phyloP scores from a whole-genome alignment of 1,140 invertebrate genomes.

The Drosophila arizonae region DNA sequence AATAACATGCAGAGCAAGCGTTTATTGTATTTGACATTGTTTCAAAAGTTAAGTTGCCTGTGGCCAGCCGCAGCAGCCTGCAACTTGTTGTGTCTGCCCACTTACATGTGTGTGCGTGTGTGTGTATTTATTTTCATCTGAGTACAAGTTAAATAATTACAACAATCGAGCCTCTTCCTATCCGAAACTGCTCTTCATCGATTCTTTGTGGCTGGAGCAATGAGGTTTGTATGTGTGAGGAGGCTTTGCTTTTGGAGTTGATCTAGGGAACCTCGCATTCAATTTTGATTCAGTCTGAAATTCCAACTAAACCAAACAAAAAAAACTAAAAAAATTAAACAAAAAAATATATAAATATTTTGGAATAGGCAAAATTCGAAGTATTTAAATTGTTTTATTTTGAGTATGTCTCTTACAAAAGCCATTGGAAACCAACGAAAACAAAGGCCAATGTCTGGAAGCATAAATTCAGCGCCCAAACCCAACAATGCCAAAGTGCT shows the following conservation, averaged over 20 bases:
- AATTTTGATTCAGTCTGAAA: not conserved
- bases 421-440: not conserved
- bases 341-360: not conserved
- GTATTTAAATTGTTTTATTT: not conserved
- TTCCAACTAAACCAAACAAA: not conserved
- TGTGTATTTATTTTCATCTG: constrained; percentile 15
- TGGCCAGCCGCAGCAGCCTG: constrained; percentile 67
- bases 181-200: not conserved
- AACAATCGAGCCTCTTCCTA: constrained; percentile 34
- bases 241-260: no score
- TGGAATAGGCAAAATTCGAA: constrained; percentile 12
- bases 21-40: constrained; percentile 73
- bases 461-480: not conserved
- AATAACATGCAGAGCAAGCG: constrained; percentile 35
- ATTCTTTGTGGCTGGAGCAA: not conserved
- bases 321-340: not conserved
- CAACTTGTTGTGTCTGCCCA: constrained; percentile 44
- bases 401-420: constrained; percentile 3
- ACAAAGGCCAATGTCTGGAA: not conserved
- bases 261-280: not conserved
- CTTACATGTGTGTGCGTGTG: not conserved
- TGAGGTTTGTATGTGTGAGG: not conserved
- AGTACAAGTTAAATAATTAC: constrained; percentile 9
- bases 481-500: not conserved
- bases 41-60: constrained; percentile 74